Conservation (phyloP, 1,140 invertebrate genomes). For the Oryzaephilus surinamensis region DNA sequence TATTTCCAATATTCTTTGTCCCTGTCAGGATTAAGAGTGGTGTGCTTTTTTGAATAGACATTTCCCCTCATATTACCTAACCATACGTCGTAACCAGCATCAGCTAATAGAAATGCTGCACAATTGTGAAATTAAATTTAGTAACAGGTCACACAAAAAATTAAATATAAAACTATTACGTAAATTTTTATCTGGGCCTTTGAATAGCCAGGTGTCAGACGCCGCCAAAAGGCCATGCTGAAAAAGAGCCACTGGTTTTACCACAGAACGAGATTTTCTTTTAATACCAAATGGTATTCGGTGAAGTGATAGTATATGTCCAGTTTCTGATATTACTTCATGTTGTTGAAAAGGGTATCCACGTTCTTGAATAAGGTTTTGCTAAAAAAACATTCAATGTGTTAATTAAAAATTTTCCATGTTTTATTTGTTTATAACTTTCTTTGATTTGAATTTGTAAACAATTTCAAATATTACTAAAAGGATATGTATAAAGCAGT, state of each 20-base stretch:
- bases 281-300: conserved; percentile 42
- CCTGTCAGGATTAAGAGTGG: conserved; percentile 30
- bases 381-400: no score
- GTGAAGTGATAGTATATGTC: conserved; percentile 57
- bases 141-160: background rate
- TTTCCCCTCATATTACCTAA: conserved; percentile 55
- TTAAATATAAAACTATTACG: conserved; percentile 3
- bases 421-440: no score
- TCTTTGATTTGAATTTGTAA: no score
- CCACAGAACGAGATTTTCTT: conserved; percentile 15
- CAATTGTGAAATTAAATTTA: conserved; percentile 10
- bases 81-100: conserved; percentile 67
- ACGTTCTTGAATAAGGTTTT: no score
- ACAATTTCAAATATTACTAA: no score
- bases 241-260: conserved; percentile 38
- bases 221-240: conserved; percentile 57
- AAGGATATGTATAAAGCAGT: no score
- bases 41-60: conserved; percentile 42
- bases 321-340: conserved; percentile 52
- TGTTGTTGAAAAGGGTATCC: conserved; percentile 57
- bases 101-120: conserved; percentile 51
- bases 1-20: conserved; percentile 54
- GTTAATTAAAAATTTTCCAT: no score
- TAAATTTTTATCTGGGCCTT: conserved; percentile 7
- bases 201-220: conserved; percentile 9